Percentiles rank a stretch among this genome's conserved stretches.
Evolutionary conservation across 2,113 vertebrate species (phyloP).

Genomic region (Marmota flaviventris): DNA sequence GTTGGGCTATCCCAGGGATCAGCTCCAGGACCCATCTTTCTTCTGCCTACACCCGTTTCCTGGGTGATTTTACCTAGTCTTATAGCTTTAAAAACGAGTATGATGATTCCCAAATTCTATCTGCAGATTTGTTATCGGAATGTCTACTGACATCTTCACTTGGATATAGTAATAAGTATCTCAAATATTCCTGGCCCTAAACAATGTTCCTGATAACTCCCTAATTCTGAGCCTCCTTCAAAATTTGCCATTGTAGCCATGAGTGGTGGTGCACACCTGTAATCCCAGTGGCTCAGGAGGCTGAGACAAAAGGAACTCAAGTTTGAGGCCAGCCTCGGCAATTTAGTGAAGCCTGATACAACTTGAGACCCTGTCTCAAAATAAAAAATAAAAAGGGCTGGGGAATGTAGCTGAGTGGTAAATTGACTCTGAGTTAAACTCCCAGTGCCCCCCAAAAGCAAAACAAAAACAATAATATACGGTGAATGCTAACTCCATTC

Average conservation of each 20-base stretch:
- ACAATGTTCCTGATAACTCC: not conserved
- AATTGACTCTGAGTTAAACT: not conserved
- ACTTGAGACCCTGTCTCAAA: not conserved
- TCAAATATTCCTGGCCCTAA: not conserved
- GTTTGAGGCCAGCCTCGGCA: not conserved
- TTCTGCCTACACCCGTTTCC: not conserved
- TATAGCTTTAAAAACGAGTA: constrained; percentile 7
- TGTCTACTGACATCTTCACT: not conserved
- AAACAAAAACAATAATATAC: not conserved
- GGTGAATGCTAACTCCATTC: not conserved
- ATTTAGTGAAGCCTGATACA: too few relatives aligned
- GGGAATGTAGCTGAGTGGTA: not conserved
- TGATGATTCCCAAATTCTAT: not conserved
- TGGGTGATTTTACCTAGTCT: not conserved
- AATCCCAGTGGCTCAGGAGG: not conserved
- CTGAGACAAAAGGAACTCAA: not conserved
- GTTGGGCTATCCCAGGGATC: not conserved
- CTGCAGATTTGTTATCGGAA: not conserved
- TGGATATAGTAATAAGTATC: not conserved
- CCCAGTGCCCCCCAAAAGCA: not conserved
- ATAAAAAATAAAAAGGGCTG: not conserved
- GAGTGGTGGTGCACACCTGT: not conserved
- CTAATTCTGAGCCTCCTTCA: not conserved
- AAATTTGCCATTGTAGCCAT: not conserved
- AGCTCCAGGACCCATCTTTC: not conserved